phyloP scores from a whole-genome alignment of 2,888 invertebrate genomes.

The Meganola albula region DNA sequence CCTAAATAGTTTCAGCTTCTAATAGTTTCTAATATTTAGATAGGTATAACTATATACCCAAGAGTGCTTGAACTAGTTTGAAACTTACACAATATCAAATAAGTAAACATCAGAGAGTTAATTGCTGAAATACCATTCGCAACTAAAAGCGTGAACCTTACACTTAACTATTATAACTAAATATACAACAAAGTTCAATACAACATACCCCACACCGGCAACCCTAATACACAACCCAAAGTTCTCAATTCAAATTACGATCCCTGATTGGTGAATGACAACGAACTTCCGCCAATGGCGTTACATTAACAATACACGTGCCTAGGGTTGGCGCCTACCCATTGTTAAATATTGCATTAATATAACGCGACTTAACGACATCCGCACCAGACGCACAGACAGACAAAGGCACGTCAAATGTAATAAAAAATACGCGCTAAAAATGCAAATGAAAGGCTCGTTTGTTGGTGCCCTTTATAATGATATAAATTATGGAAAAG shows the following conservation, averaged over 20 bases:
- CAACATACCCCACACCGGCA: constrained; percentile 42
- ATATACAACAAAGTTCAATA: constrained; percentile 63
- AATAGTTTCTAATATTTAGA: too few relatives aligned
- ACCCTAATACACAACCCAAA: constrained; percentile 39
- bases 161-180: too few relatives aligned
- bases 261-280: constrained; percentile 49
- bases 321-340: constrained; percentile 40
- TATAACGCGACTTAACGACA: constrained; percentile 40
- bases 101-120: too few relatives aligned
- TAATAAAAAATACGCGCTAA: constrained; percentile 29
- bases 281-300: constrained; percentile 55
- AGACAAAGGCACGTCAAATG: constrained; percentile 35
- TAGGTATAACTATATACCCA: too few relatives aligned
- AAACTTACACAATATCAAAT: too few relatives aligned
- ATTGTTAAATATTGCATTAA: constrained; percentile 40
- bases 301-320: constrained; percentile 45
- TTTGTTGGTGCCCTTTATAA: constrained; percentile 43
- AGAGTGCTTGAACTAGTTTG: too few relatives aligned
- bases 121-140: constrained; percentile 41
- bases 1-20: too few relatives aligned
- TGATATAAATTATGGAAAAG: constrained; percentile 43
- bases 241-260: constrained; percentile 48
- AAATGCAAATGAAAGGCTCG: constrained; percentile 37
- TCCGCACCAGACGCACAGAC: constrained; percentile 36
- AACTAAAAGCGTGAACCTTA: too few relatives aligned